Evolutionary conservation across 2,113 vertebrate genomes (phyloP), one percentile per base, ranked within the genome.

Genomic region (Pangasianodon hypophthalmus): DNA sequence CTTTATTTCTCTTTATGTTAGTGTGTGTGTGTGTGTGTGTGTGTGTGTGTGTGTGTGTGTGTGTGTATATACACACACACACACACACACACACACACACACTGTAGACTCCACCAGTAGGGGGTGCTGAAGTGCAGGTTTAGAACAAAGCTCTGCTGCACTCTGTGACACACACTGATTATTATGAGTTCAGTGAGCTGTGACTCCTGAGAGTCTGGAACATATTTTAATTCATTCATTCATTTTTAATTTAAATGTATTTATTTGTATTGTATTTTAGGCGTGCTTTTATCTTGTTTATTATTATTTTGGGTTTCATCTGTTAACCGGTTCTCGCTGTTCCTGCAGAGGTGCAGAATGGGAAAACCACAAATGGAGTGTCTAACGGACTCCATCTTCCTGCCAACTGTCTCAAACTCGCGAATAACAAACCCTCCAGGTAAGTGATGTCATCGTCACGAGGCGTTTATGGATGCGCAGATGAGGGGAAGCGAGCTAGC

Each of bases 371-470:
- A 75, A 98, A 98, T 0, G 97, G 97, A 0, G 94, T 99, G 90
- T 97, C 97, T 1, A 98, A 98, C 0, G 97, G 98, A 93, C 95
- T 99, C 90, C 97, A 97, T 37, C 95, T 98, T 37, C 97, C 98
- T 92, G 96, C 97, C 93, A 97, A 97, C 19, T 97, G 96, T 82
- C 97, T 99, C 91, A 95, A 95, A 91, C 90, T 98, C 91, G 85
- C 97, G 0, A 96, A 96, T 91, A 96, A 93, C 4, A 96, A 95
- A 92, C 92, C 95, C 0, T 95, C 48, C 73, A 90, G 90, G 92
- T 92, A 0, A 92, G 92, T 16, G 96, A 97, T 7, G 97, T 98
- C 37, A 24, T 16, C 1, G 97, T 98, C 37, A 18, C 24, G 37
- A 26, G 26, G 37, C 37, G 77, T 9, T 48, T 2, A n/a, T 2